Conservation (phyloP, 1,140 invertebrate species). For the Hycleus phaleratus region DNA sequence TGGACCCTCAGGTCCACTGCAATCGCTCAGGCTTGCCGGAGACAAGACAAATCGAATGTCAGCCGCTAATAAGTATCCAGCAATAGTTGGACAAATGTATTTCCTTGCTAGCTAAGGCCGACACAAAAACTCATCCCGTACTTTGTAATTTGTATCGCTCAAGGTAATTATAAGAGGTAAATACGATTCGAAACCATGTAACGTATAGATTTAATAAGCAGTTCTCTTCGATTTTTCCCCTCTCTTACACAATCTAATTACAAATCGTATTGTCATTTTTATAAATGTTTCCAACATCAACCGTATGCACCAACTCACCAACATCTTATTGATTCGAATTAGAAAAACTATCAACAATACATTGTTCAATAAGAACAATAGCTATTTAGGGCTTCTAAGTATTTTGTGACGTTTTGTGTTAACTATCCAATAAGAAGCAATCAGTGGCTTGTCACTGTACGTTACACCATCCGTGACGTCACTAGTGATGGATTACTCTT, state of each 20-base stretch:
- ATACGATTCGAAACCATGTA: constrained; percentile 25
- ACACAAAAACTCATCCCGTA: constrained; percentile 37
- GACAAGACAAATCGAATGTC: constrained; percentile 44
- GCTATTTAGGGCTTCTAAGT: not conserved
- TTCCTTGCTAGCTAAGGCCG: constrained; percentile 31
- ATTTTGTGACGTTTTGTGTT: constrained; percentile 11
- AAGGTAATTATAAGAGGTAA: constrained; percentile 39
- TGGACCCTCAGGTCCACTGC: constrained; percentile 28
- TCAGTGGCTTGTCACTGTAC: constrained; percentile 39
- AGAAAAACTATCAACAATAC: too few species aligned
- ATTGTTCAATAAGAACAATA: too few species aligned
- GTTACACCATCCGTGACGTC: constrained; percentile 34
- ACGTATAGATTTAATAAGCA: constrained; percentile 35
- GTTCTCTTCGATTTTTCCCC: constrained; percentile 14
- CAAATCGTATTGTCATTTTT: too few species aligned
- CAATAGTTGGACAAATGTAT: constrained; percentile 42
- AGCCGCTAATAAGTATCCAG: constrained; percentile 43
- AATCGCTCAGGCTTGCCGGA: constrained; percentile 34
- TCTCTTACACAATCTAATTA: not conserved
- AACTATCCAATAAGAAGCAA: constrained; percentile 37
- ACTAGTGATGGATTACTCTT: constrained; percentile 38
- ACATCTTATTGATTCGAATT: too few species aligned
- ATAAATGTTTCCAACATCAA: too few species aligned
- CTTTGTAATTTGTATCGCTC: constrained; percentile 42
- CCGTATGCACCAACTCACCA: too few species aligned